Evolutionary conservation across 2,888 invertebrate genomes (phyloP).

Genomic region (Caenorhabditis sulstoni): DNA sequence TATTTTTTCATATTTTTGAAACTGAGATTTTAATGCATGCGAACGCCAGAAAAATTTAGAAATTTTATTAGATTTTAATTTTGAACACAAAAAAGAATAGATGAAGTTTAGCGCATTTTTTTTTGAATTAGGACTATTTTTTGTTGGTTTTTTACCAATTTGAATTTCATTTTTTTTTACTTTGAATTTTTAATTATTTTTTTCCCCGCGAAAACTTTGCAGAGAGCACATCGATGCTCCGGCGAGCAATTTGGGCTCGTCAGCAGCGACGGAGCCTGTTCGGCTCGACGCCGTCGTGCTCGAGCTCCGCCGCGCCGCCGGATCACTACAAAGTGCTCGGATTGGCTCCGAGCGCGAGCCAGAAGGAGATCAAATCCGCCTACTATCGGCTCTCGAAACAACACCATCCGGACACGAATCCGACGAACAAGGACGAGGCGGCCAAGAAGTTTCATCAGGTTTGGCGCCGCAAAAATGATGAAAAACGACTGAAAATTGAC

Average conservation of each 20-base stretch:
- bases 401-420: constrained; percentile 78
- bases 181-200: background rate
- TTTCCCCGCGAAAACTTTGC: too few relatives aligned
- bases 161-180: constrained; percentile 16
- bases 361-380: constrained; percentile 77
- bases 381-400: constrained; percentile 78
- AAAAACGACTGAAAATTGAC: background rate
- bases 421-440: constrained; percentile 69
- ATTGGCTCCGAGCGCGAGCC: constrained; percentile 64
- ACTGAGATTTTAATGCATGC: constrained; percentile 41
- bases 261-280: constrained; percentile 35
- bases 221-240: constrained; percentile 44
- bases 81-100: constrained; percentile 27
- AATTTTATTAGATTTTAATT: background rate
- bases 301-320: constrained; percentile 30
- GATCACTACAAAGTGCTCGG: constrained; percentile 75
- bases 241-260: constrained; percentile 8
- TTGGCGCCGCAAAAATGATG: too few relatives aligned
- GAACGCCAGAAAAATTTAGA: background rate
- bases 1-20: background rate
- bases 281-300: constrained; percentile 17
- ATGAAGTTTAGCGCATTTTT: constrained; percentile 36
- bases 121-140: too few relatives aligned
- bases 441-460: constrained; percentile 75
- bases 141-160: constrained; percentile 20